Evolutionary conservation across 2,888 invertebrate genomes (phyloP).

Genomic region (Ochropacha duplaris): DNA sequence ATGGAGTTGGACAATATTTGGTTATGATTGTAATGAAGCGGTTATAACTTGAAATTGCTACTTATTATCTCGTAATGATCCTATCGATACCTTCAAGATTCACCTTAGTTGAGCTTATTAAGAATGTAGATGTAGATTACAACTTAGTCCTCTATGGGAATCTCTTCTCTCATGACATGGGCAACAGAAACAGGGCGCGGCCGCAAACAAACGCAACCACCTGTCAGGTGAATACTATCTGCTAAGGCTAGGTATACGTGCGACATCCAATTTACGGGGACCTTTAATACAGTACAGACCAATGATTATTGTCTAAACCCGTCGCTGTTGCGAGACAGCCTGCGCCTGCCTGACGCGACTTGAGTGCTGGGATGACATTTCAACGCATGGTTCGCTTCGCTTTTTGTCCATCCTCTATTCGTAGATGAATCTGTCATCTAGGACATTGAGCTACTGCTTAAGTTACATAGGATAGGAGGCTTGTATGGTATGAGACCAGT

Average conservation of each 20-base stretch:
- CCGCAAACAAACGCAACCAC: neutral
- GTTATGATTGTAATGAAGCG: neutral
- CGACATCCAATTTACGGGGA: constrained; percentile 1
- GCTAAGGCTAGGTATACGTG: neutral
- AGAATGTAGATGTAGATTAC: too few species aligned
- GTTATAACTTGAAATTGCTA: neutral
- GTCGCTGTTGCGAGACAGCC: neutral
- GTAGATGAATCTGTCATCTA: too few species aligned
- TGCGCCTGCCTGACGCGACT: neutral
- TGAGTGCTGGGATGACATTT: neutral
- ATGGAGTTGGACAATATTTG: neutral
- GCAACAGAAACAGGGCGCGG: neutral
- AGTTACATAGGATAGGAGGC: neutral
- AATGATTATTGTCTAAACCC: constrained; percentile 1
- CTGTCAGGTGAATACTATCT: neutral
- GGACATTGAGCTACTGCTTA: neutral
- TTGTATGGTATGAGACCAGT: too few species aligned
- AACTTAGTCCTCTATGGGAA: neutral
- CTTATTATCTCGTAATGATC: neutral
- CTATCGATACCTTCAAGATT: neutral
- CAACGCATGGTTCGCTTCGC: neutral
- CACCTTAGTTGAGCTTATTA: too few species aligned
- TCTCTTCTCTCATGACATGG: neutral
- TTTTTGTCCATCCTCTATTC: neutral
- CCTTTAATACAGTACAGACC: neutral